Evolutionary conservation across 2,797 vertebrate species (phyloP), one percentile per base, ranked within the genome.

Genomic region (Eidolon dupreanum): DNA sequence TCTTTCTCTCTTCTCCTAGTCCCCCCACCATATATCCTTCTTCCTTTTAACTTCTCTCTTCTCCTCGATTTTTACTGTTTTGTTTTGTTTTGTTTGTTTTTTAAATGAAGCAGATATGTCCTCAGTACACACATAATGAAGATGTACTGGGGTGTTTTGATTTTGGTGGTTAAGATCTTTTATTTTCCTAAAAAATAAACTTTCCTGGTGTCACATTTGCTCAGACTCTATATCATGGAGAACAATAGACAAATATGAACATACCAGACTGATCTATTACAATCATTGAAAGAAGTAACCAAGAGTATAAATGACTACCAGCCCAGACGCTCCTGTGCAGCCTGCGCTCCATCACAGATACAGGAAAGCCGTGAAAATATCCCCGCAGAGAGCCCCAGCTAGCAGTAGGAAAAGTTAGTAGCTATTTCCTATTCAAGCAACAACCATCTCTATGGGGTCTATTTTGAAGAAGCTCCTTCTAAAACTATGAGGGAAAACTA

Each of bases 51-150:
- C 84, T 19, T 61, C 33, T 88, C 74, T 70, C 0, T 71, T 94
- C 84, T 90, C 33, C 84, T 88, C 74, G 33, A 13, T 87, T 96
- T 96, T 61, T 95, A 9, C 70, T 43, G 3, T 88, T 10, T 16
- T 49, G 15, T 49, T 49, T 49, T 49, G 41, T 41, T 41, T 46
- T 11, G 7, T 97, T 93, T 90, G 46, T 55, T 19, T 6, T 33
- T 8, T 46, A 22, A 46, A 33, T 55, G 88, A 93, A 94, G 73
- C 36, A 97, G 49, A 53, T 57, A 41, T 31, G 91, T 81, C 63
- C 38, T 92, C 84, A 71, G 17, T 16, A 51, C 9, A 91, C 19
- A 28, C 51, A 66, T 16, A 84, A 87, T 71, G 83, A 97, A 95
- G 0, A 1, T 78, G 0, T 53, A 65, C 90, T 70, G 19, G 11